phyloP scores from a whole-genome alignment of 2,113 vertebrate genomes.

The Triplophysa siluroides region DNA sequence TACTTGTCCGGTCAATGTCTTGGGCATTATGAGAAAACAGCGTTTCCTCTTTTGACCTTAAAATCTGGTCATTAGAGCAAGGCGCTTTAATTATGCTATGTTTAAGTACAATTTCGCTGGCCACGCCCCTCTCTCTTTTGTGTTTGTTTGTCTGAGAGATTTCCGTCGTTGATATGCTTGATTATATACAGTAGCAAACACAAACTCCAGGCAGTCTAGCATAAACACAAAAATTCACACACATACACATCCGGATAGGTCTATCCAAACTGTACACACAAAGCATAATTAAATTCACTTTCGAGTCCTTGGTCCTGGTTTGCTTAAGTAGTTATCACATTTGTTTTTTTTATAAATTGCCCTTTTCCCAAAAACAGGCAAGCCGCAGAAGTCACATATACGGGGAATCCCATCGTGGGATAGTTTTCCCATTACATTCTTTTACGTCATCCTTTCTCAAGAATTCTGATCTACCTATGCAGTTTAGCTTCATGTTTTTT shows the following conservation, averaged over 20 bases:
- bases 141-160: conserved; percentile 41
- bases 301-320: background rate
- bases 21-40: background rate
- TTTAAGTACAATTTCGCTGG: conserved; percentile 5
- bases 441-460: background rate
- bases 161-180: conserved; percentile 27
- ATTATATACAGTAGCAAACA: background rate
- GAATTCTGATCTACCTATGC: background rate
- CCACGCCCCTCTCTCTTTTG: conserved; percentile 20
- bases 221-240: background rate
- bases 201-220: background rate
- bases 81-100: conserved; percentile 24
- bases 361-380: conserved; percentile 37
- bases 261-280: background rate
- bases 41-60: background rate
- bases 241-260: background rate
- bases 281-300: conserved; percentile 14
- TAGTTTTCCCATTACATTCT: conserved; percentile 26
- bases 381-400: background rate
- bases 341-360: conserved; percentile 42
- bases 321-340: conserved; percentile 27
- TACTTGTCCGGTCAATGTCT: too few relatives aligned
- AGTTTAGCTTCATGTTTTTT: background rate
- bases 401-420: conserved; percentile 38
- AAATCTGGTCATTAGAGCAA: conserved; percentile 19